Evolutionary conservation across 1,140 invertebrate species (phyloP).

Genomic region (Heliconius nattereri): DNA sequence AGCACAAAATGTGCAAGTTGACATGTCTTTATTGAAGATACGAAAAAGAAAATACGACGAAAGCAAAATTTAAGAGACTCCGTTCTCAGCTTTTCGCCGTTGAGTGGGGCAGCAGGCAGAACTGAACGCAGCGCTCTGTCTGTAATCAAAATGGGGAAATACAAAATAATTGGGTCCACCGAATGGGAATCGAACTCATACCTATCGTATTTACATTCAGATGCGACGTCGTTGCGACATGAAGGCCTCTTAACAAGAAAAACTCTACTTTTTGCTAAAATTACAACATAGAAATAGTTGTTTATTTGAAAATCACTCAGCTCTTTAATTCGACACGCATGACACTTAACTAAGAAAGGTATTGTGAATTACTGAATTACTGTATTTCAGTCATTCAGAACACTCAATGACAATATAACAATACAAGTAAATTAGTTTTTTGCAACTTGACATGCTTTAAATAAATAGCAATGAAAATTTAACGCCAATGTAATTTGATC

Average conservation of each 20-base stretch:
- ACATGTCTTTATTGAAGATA: background rate
- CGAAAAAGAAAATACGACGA: background rate
- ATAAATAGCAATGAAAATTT: background rate
- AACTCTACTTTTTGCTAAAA: background rate
- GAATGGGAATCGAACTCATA: background rate
- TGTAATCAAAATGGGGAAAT: too few species aligned
- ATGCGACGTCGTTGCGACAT: too few species aligned
- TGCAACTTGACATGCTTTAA: background rate
- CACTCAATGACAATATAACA: background rate
- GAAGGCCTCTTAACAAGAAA: too few species aligned
- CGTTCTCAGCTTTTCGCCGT: too few species aligned
- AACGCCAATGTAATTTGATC: background rate
- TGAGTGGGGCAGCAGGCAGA: too few species aligned
- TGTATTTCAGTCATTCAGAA: background rate
- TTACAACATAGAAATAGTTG: background rate
- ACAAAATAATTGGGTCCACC: background rate
- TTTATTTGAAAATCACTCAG: slow-evolving; percentile 2
- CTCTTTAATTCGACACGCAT: background rate
- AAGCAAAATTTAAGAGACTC: too few species aligned
- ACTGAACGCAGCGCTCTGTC: too few species aligned
- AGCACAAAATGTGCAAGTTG: background rate
- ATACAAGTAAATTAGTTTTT: slow-evolving; percentile 1
- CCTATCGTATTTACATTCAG: background rate
- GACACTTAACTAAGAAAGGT: background rate
- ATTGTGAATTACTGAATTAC: background rate